A percentile compares a stretch with the other conserved stretches of the same genome.
phyloP scores from a whole-genome alignment of 2,888 invertebrate species.

The Eupithecia vulgata region DNA sequence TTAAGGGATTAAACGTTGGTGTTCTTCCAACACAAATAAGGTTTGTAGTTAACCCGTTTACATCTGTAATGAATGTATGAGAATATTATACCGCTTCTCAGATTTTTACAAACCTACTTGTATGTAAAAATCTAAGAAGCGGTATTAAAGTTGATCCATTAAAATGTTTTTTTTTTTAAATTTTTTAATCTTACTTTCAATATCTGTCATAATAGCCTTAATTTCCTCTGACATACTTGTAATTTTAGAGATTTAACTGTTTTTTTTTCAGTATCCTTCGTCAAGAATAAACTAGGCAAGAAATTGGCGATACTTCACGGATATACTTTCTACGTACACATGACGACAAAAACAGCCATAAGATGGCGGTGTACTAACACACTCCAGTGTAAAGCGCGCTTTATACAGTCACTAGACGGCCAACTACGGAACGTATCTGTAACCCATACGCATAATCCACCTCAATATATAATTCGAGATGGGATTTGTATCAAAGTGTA shows the following conservation, averaged over 20 bases:
- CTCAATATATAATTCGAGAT: slow-evolving; percentile 14
- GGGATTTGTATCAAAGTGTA: slow-evolving; percentile 20
- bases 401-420: slow-evolving; percentile 23
- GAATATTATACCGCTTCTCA: too few species aligned
- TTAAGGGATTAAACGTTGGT: too few species aligned
- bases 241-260: background rate
- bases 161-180: too few species aligned
- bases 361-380: slow-evolving; percentile 35
- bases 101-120: too few species aligned
- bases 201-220: too few species aligned
- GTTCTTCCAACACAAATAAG: too few species aligned
- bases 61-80: too few species aligned
- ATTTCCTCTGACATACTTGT: background rate
- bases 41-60: too few species aligned
- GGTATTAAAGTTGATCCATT: too few species aligned
- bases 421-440: slow-evolving; percentile 8
- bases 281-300: slow-evolving; percentile 41
- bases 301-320: slow-evolving; percentile 39
- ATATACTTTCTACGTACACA: slow-evolving; percentile 40
- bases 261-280: slow-evolving; percentile 29
- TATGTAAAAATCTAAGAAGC: too few species aligned
- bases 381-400: slow-evolving; percentile 22
- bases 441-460: slow-evolving; percentile 21
- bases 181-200: too few species aligned
- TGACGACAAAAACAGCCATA: slow-evolving; percentile 18